Percentiles rank a stretch among this genome's conserved stretches.
These are phyloP conservation scores for Dolichotis patagonum DNA, from an alignment of 2,113 vertebrate species.

Conservation along the genomic window DNA sequence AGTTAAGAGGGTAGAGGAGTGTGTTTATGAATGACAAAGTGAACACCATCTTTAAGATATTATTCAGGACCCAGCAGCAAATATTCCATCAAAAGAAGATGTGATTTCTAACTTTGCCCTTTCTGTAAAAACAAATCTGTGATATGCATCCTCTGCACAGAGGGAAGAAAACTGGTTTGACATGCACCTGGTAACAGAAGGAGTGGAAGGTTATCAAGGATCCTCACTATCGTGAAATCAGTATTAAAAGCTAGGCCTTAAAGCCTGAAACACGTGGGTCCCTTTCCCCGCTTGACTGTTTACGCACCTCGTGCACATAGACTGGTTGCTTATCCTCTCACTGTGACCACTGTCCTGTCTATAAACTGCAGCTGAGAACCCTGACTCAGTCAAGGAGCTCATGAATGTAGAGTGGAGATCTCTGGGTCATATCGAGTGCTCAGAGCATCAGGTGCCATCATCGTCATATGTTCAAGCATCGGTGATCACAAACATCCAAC, in stretches of 20 bases:
- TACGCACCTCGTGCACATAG: accelerated
- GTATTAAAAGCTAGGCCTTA: not conserved
- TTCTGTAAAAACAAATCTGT: not conserved
- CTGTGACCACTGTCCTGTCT: not conserved
- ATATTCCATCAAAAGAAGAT: not conserved
- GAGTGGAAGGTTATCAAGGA: not conserved
- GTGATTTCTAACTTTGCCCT: not conserved
- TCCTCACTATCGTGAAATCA: not conserved
- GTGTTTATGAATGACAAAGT: not conserved
- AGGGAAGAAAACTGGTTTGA: not conserved
- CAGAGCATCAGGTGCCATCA: not conserved
- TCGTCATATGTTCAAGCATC: not conserved
- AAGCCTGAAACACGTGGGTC: not conserved
- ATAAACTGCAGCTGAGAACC: not conserved
- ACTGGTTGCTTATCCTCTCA: not conserved
- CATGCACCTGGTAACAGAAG: not conserved
- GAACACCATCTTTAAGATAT: not conserved
- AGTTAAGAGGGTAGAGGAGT: not conserved
- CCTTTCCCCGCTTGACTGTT: not conserved
- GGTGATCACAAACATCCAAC: not conserved
- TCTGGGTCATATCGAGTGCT: accelerated
- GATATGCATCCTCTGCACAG: not conserved
- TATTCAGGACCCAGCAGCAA: not conserved
- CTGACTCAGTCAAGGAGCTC: not conserved
- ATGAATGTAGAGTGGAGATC: not conserved